Evolutionary conservation across 2,113 vertebrate species (phyloP).

Genomic region (rat (Rattus norvegicus)): GRCr8 NC_086019.1:129932001-129932500

Average conservation of each 20-base stretch:
- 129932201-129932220: background rate
- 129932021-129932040: slow-evolving; percentile 24
- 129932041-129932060: slow-evolving; percentile 98
- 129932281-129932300: accelerated
- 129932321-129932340: background rate
- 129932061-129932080: slow-evolving; percentile 94
- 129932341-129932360: background rate
- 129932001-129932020: background rate
- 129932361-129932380: background rate
- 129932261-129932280: accelerated
- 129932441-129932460: accelerated
- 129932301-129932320: background rate
- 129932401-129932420: background rate
- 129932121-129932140: slow-evolving; percentile 93
- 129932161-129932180: accelerated
- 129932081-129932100: slow-evolving; percentile 94
- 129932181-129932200: background rate
- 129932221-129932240: background rate
- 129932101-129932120: slow-evolving; percentile 95
- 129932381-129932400: accelerated
- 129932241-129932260: background rate
- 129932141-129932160: accelerated
- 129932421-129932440: too few species aligned
- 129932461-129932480: background rate
- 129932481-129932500: accelerated